These are phyloP conservation scores for Delphinus delphis DNA, from an alignment of 2,113 vertebrate species.

Conservation along the genomic window DNA sequence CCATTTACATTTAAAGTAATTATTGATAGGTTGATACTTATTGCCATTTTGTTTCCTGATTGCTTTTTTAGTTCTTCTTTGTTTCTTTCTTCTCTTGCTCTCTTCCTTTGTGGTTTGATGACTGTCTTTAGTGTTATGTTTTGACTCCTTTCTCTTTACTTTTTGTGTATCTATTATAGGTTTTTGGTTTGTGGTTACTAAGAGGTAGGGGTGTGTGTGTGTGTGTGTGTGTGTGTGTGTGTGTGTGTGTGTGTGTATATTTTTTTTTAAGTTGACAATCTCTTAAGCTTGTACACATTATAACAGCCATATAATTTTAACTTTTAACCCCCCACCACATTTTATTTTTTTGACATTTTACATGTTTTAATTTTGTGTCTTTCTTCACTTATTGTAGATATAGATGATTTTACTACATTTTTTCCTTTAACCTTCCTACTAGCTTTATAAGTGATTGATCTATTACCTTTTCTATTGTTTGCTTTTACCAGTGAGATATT, in stretches of 20 bases:
- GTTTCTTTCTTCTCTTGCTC: not conserved
- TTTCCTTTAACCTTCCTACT: not conserved
- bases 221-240: rapidly evolving
- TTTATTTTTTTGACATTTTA: not conserved
- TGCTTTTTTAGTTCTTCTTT: not conserved
- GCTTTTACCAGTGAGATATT: not conserved
- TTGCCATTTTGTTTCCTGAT: not conserved
- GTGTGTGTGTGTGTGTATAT: no score
- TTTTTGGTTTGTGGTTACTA: not conserved
- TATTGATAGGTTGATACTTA: not conserved
- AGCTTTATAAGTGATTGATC: not conserved
- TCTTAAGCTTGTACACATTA: not conserved
- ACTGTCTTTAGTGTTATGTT: not conserved
- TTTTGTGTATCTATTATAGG: not conserved
- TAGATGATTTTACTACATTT: not conserved
- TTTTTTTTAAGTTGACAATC: not conserved
- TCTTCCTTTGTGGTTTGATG: not conserved
- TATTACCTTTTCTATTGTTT: not conserved
- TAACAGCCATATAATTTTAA: not conserved
- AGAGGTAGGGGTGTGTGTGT: not conserved
- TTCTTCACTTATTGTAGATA: not conserved
- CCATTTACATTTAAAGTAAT: not conserved
- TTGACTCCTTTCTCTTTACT: not conserved
- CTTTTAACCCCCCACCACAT: not conserved
- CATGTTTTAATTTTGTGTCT: not conserved